Base-by-base conservation (phyloP, 2,113 vertebrate genomes). In the Cyanoderma ruficeps region DNA sequence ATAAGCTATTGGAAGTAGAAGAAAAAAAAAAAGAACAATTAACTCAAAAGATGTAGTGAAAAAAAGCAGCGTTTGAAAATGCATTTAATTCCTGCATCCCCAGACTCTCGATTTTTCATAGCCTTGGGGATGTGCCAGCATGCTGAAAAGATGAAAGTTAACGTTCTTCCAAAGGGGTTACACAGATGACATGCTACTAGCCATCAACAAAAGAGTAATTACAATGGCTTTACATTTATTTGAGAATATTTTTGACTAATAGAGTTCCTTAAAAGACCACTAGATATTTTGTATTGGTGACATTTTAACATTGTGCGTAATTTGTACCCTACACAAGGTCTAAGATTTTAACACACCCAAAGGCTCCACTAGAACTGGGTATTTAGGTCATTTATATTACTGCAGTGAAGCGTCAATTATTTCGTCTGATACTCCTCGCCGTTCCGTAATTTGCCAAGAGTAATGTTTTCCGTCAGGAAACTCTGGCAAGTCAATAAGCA, bases 381-480 rank as follows among this genome's bases (percentile, higher is more conserved):
- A 96, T 95, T 97, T 95, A 92, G 95, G 90, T 96, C 93, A 97
- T 80, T 95, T 96, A 10, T 72, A 87, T 95, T 83, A 95, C 84
- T 46, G 93, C 93, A 96, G 89, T 95, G 95, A 96, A 95, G 94
- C 92, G 17, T 92, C 92, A 91, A 46, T 90, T 91, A 95, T 97
- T 91, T 92, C 0, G 35, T 95, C 94, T 95, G 91, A 91, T 94
- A 96, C 83, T 87, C 61, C 39, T 31, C 42, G 50, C 67, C 44
- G 0, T 39, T 63, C 27, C 64, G 63, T 78, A 81, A 79, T 94
- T 89, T 93, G 92, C 92, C 91, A 94, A 86, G 90, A 92, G 94
- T 96, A 64, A 97, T 55, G 84, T 93, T 94, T 94, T 79, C 91
- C 0, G 11, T 91, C 95, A 97, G 94, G 90, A 95, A 95, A 82